A percentile compares a stretch with the other conserved stretches of the same genome.
Evolutionary conservation across 2,797 vertebrate genomes (phyloP).

Genomic region (Coreius guichenoti): DNA sequence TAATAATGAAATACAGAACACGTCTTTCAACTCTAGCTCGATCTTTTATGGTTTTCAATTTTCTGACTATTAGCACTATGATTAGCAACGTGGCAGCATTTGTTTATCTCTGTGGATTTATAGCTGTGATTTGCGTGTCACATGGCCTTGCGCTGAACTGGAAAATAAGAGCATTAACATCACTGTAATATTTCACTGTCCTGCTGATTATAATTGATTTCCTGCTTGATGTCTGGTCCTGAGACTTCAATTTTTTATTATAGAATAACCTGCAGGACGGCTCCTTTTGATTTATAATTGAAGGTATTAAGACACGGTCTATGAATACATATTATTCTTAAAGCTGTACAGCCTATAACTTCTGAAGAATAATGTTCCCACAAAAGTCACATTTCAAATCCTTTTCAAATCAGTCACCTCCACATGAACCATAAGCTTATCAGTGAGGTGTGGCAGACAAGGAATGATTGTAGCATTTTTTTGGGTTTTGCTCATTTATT

Average conservation of each 20-base stretch:
- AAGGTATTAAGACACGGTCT: slow-evolving; percentile 27
- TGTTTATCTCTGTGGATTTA: slow-evolving; percentile 41
- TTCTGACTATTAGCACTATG: slow-evolving; percentile 35
- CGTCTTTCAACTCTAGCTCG: slow-evolving; percentile 19
- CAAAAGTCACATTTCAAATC: slow-evolving; percentile 27
- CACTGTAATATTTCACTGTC: slow-evolving; percentile 40
- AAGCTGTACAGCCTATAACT: background rate
- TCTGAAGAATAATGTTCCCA: slow-evolving; percentile 28
- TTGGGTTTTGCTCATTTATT: background rate
- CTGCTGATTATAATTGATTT: slow-evolving; percentile 49
- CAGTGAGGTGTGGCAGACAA: background rate
- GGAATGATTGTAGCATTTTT: background rate
- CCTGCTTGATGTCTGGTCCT: slow-evolving; percentile 15
- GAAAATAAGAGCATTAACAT: slow-evolving; percentile 46
- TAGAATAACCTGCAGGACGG: slow-evolving; percentile 39
- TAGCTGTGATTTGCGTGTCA: slow-evolving; percentile 28
- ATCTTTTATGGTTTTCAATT: slow-evolving; percentile 36
- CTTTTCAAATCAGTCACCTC: slow-evolving; percentile 20
- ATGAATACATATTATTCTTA: slow-evolving; percentile 36
- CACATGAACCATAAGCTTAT: background rate
- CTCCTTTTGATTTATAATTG: slow-evolving; percentile 52
- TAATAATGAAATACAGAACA: slow-evolving; percentile 27
- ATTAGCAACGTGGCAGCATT: slow-evolving; percentile 27
- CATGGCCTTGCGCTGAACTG: slow-evolving; percentile 15
- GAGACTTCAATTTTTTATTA: slow-evolving; percentile 42